These are phyloP conservation scores for Aphodius sticticus DNA, from an alignment of 2,888 invertebrate species.

Conservation along the genomic window DNA sequence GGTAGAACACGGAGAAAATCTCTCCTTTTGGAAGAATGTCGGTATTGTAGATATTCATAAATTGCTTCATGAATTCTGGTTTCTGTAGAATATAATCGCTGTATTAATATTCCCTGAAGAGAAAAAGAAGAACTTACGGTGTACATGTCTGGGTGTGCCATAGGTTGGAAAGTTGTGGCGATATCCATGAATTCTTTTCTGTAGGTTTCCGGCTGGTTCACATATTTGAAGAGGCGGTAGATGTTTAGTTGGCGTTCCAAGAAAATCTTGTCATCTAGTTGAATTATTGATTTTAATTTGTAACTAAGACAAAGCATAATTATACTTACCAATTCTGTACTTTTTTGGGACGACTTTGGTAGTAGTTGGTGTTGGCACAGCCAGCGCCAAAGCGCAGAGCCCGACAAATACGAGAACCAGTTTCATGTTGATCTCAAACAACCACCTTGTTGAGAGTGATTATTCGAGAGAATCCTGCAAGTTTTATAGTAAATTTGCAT, in stretches of 20 bases:
- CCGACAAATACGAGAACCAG: conserved; percentile 28
- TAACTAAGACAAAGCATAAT: neutral
- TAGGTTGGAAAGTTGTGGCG: conserved; percentile 64
- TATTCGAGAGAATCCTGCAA: neutral
- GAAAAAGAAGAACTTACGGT: conserved; percentile 26
- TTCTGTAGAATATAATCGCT: conserved; percentile 57
- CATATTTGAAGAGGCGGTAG: conserved; percentile 67
- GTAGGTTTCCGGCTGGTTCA: conserved; percentile 68
- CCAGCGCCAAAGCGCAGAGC: conserved; percentile 34
- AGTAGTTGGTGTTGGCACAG: conserved; percentile 51
- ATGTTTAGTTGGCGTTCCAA: conserved; percentile 59
- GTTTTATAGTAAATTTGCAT: neutral
- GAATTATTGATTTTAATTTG: neutral
- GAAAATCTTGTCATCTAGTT: conserved; percentile 42
- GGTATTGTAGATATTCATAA: conserved; percentile 63
- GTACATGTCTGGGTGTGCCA: conserved; percentile 60
- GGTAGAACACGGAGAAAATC: conserved; percentile 69
- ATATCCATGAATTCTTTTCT: conserved; percentile 64
- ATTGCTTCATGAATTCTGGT: conserved; percentile 66
- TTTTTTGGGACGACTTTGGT: conserved; percentile 49
- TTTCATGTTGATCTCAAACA: conserved; percentile 25
- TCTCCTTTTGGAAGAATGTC: conserved; percentile 68
- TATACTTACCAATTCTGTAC: conserved; percentile 58
- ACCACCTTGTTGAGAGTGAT: neutral
- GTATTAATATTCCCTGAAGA: neutral